These are phyloP conservation scores for Orgyia antiqua DNA, from an alignment of 2,888 invertebrate genomes.

Conservation along the genomic window DNA sequence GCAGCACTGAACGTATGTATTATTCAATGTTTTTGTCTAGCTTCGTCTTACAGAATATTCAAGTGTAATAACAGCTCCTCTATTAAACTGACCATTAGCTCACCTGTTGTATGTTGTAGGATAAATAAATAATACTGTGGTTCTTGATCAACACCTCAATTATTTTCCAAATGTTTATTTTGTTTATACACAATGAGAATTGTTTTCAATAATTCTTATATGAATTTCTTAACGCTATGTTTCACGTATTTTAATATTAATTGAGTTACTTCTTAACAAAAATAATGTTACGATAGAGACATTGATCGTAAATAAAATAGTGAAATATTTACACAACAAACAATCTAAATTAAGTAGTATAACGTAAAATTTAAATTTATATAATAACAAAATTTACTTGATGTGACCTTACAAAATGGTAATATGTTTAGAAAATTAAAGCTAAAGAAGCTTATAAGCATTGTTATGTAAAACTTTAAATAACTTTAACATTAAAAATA, in stretches of 20 bases:
- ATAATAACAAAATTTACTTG: constrained; percentile 54
- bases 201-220: constrained; percentile 55
- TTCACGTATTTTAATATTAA: constrained; percentile 42
- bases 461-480: constrained; percentile 26
- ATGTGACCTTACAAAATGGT: constrained; percentile 41
- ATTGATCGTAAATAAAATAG: constrained; percentile 56
- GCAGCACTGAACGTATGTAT: no score
- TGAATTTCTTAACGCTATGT: constrained; percentile 51
- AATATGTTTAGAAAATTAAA: constrained; percentile 40
- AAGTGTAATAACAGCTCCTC: no score
- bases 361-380: constrained; percentile 57
- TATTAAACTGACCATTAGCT: no score
- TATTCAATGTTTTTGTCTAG: no score
- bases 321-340: constrained; percentile 72
- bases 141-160: no score
- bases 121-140: no score
- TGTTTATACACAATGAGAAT: constrained; percentile 69
- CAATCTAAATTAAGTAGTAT: constrained; percentile 52
- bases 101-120: no score
- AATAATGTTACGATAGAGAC: constrained; percentile 51
- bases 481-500: constrained; percentile 26
- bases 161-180: constrained; percentile 64
- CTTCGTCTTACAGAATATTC: no score
- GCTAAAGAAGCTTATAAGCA: constrained; percentile 37
- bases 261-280: constrained; percentile 43